Base-by-base conservation (phyloP, 1,140 invertebrate species). In the Eufriesea mexicana region DNA sequence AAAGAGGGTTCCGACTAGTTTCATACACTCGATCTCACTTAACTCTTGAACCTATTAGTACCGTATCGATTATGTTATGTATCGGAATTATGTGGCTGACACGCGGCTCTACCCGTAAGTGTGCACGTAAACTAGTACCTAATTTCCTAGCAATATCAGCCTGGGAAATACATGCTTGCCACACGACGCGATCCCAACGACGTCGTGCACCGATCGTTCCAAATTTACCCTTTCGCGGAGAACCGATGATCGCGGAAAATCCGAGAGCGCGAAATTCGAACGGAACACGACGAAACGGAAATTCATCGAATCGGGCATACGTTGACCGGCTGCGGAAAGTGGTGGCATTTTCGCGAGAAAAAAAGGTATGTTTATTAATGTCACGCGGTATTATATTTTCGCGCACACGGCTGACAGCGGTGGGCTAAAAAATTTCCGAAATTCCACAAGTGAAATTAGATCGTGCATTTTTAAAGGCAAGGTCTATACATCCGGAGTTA, bases 21-120 rank as follows among this genome's bases (percentile, higher is more conserved):
- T 72, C 55, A 73, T 73, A 66, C 72, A 87, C 72, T 87, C 76
- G 81, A 84, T 86, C 81, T 86, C 61, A 72, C 81, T 86, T 78
- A 75, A 84, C 61, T 86, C 71, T 87, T 80, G 77, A 87, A 84
- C 55, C 67, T 78, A 87, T 87, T 87, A 87, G 86, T 62, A 67
- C 71, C 76, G 73, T 84, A 86, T 84, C 78, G 86, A 87, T 87
- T 84, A 84, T 73, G 83, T 87, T 80, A 84, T 80, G 83, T 55
- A 79, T 23, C 66, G 75, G 81, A 79, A 84, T 84, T 79, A 84
- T 73, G 82, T 72, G 77, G 67, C 66, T 77, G 77, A 79, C 68
- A 77, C 68, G 68, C 73, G 54, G 72, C 54, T 57, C 75, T 83
- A 78, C 54, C 57, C 66, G 66, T 57, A 78, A 78, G 57, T 78